Evolutionary conservation across 2,113 vertebrate genomes (phyloP), one percentile per base, ranked within the genome.

Genomic region (Rhizomys pruinosus): DNA sequence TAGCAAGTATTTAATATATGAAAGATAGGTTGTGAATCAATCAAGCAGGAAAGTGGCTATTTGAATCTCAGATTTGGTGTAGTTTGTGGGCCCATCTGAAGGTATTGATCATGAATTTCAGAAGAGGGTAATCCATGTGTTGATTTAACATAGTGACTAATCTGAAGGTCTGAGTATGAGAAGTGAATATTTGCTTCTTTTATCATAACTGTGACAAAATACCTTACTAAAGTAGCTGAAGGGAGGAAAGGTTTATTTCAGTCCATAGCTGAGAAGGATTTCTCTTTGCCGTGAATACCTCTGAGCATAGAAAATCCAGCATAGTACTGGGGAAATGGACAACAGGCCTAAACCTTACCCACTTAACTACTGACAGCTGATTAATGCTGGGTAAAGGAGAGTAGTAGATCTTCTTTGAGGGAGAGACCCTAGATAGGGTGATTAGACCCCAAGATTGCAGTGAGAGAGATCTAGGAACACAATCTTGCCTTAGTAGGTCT

Each of bases 21-120:
- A n/a, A n/a, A n/a, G n/a, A n/a, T n/a, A n/a, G n/a, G n/a, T n/a
- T 84, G 77, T 66, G 11, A 93, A 90, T 80, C 80, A 93, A 61
- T 59, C 76, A 94, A 64, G 22, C 11, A 80, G 15, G 19, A 57
- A 59, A 68, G 5, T 47, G 2, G 13, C 52, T 84, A 42, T 32
- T 10, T 44, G 9, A 64, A 77, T 47, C 16, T 12, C 17, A 89
- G 39, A 37, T 72, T 61, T 8, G 27, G 0, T 61, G 11, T 8
- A 29, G 10, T 89, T 15, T 84, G 39, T n/a, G 16, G 2, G 1
- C 13, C 44, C 19, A 10, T 3, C 1, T 77, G 34, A 94, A 1
- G 25, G 44, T 69, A 85, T 23, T 74, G 12, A 81, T 81, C 37
- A 63, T 37, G 7, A 78, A 94, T 52, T 92, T 86, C 59, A 39